Base-by-base conservation (phyloP, 2,888 invertebrate genomes). In the Sylvicola fuscatus region DNA sequence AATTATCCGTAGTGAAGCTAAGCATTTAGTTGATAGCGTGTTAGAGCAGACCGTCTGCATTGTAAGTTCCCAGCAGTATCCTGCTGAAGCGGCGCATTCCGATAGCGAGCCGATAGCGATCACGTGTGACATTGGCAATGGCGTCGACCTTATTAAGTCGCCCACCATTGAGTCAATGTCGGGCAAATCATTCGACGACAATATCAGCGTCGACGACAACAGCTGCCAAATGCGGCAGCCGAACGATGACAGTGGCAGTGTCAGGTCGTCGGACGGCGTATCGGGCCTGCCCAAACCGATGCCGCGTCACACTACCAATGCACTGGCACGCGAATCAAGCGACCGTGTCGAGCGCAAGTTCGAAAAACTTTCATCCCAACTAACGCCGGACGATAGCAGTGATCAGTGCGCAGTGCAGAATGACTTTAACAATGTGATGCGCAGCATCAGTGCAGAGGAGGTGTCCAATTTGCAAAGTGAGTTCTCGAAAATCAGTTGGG, bases 401-500 rank as follows among this genome's bases (percentile, higher is more conserved):
- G 49, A 51, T 40, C 47, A 46, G 34, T 47, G 45, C 29, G 47
- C 45, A 10, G 42, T 46, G 17, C 40, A 42, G 32, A 54, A 54
- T 38, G 54, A 58, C 41, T 49, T 49, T 40, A 43, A 55, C 35
- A 55, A 45, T 6, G 30, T 34, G 13, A 27, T 34, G 15, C 14
- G 15, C 33, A 27, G 33, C 16, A 49, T 58, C 15, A 49, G 49
- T 37, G 54, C 53, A 38, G 58, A 58, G 41, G 58, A 58, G 45
- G 49, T 58, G 35, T 56, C 53, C 45, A 50, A 49, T 40, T 46
- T 58, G 34, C 58, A 58, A 47, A 53, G 48, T 38, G 58, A 58
- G 31, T 58, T 54, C 43, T 58, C 59, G 12, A 58, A 58, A 49
- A 52, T 58, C 38, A 58, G 57, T 52, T 58, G 58, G 56, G 58